phyloP scores from a whole-genome alignment of 2,113 vertebrate genomes.

The Stegostoma tigrinum region DNA sequence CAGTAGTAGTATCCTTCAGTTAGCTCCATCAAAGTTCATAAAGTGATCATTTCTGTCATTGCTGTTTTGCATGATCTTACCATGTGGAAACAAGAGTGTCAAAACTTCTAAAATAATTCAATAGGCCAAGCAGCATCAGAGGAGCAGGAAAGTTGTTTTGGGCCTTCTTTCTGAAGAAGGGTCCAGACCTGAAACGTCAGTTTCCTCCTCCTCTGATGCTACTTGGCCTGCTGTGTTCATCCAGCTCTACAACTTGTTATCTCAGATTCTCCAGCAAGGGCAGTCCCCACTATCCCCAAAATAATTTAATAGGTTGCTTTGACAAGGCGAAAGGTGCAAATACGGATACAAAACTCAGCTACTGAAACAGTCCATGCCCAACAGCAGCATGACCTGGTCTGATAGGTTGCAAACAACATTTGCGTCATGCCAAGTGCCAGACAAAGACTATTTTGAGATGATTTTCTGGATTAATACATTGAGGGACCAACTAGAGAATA shows the following conservation, averaged over 20 bases:
- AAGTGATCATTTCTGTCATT: neutral
- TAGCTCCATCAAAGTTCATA: neutral
- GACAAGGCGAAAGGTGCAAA: neutral
- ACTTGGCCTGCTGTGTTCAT: too few species aligned
- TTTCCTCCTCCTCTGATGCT: too few species aligned
- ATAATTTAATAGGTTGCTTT: neutral
- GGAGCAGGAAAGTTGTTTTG: too few species aligned
- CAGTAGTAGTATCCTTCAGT: neutral
- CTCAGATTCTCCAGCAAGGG: too few species aligned
- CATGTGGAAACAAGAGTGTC: neutral
- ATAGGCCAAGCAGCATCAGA: too few species aligned
- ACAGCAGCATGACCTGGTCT: neutral
- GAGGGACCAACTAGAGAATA: too few species aligned
- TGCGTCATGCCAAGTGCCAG: neutral
- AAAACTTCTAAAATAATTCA: neutral
- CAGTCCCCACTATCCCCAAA: neutral
- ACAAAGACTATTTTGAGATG: too few species aligned
- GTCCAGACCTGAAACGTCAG: too few species aligned
- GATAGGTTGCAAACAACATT: neutral
- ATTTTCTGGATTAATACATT: too few species aligned
- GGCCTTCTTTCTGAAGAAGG: too few species aligned
- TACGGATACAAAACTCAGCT: neutral
- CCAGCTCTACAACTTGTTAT: too few species aligned
- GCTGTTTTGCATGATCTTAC: neutral
- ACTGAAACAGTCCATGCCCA: neutral